Evolutionary conservation across 1,140 invertebrate genomes (phyloP), one percentile per base, ranked within the genome.

Genomic region (Plutomurus gul): DNA sequence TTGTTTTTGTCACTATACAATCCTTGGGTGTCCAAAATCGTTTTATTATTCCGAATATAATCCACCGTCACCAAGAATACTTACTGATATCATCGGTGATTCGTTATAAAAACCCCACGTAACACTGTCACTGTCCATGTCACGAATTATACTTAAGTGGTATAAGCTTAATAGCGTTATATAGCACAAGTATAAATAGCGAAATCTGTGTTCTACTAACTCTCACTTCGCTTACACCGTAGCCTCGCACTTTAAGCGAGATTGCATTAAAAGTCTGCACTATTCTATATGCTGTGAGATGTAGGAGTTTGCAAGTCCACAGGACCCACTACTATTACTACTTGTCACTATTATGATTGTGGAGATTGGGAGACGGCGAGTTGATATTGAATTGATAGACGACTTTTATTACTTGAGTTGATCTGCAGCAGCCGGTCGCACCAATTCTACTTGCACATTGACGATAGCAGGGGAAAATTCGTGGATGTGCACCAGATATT

Each of bases 41-140:
- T 65, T 65, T 65, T 65, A 65, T 65, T 65, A 65, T 65, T 65
- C 56, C 18, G 56, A 65, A n/a, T 65, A 65, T 65, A 65, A 65
- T 65, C 56, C 56, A 11, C 36, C 36, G 56, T 30, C 56, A 65
- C 56, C 36, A 33, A 65, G 36, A 27, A 27, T 22, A 33, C n/a
- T 5, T 65, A 36, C 5, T 36, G 30, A 27, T 33, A 27, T 65
- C 30, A n/a, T 20, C 6, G 27, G 11, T n/a, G n/a, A n/a, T n/a
- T n/a, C n/a, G n/a, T n/a, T n/a, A n/a, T n/a, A n/a, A n/a, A n/a
- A n/a, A n/a, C n/a, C n/a, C n/a, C n/a, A n/a, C n/a, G n/a, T n/a
- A n/a, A n/a, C n/a, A n/a, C n/a, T n/a, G n/a, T n/a, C n/a, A n/a
- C n/a, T n/a, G n/a, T n/a, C n/a, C n/a, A n/a, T n/a, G n/a, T n/a